Evolutionary conservation across 1,140 invertebrate genomes (phyloP).

Genomic region (Helicoverpa armigera): DNA sequence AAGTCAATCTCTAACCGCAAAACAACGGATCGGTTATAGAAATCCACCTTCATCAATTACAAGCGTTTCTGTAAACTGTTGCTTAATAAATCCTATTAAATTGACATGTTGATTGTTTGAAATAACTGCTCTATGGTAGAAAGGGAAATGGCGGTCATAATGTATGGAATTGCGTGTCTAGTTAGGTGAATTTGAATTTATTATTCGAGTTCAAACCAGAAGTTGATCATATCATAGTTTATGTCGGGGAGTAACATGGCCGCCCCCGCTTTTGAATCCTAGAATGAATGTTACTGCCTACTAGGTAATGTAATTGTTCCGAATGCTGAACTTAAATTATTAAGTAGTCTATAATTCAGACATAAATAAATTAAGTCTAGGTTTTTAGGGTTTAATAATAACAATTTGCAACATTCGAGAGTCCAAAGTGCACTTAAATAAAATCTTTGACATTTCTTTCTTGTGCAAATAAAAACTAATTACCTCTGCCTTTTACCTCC

Average conservation of each 20-base stretch:
- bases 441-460: not conserved
- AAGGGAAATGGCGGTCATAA: not conserved
- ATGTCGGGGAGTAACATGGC: not conserved
- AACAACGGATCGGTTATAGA: too few relatives aligned
- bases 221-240: slow-evolving; percentile 17
- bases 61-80: slow-evolving; percentile 31
- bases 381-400: too few relatives aligned
- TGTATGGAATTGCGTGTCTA: not conserved
- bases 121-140: not conserved
- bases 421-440: too few relatives aligned
- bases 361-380: too few relatives aligned
- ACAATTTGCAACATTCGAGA: too few relatives aligned
- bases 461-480: not conserved
- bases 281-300: too few relatives aligned
- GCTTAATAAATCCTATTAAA: slow-evolving; percentile 54
- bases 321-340: not conserved
- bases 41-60: slow-evolving; percentile 42
- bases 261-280: not conserved
- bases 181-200: slow-evolving; percentile 18
- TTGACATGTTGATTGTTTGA: slow-evolving; percentile 57
- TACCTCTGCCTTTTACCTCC: too few relatives aligned
- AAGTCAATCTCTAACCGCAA: too few relatives aligned
- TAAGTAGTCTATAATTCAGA: too few relatives aligned
- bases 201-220: not conserved
- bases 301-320: not conserved